A percentile compares a stretch with the other conserved stretches of the same genome.
These are phyloP conservation scores for Anniella stebbinsi DNA, from an alignment of 2,797 vertebrate genomes.

Conservation along the genomic window DNA sequence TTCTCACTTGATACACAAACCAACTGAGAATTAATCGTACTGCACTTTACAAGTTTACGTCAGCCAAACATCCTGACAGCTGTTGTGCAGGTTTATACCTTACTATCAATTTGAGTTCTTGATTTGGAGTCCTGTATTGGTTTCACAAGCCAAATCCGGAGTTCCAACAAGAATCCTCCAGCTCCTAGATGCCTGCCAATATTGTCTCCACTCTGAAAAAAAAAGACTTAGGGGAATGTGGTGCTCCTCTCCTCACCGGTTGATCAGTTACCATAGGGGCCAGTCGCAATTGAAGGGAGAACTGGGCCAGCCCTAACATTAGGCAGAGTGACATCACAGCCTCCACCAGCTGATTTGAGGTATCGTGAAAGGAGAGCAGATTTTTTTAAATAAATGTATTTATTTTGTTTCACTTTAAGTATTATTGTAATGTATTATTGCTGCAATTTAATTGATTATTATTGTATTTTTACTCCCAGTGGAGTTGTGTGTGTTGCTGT, in stretches of 20 bases:
- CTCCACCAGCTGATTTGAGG: background rate
- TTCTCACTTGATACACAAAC: slow-evolving; percentile 13
- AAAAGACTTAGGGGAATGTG: background rate
- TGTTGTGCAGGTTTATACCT: background rate
- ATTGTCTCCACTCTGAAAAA: background rate
- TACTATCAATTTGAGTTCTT: background rate
- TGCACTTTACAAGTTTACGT: background rate
- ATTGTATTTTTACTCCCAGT: background rate
- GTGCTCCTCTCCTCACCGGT: background rate
- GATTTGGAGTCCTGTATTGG: background rate
- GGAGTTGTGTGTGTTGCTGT: too few species aligned
- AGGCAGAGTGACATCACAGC: background rate
- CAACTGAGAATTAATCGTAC: background rate
- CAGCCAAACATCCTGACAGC: background rate
- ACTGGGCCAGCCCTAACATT: background rate
- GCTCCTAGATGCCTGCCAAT: background rate
- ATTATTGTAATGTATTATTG: background rate
- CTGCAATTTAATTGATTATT: background rate
- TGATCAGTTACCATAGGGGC: background rate
- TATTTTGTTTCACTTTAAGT: background rate
- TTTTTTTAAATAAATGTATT: too few species aligned
- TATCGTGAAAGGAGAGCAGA: background rate
- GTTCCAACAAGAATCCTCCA: background rate
- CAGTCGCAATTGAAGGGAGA: background rate
- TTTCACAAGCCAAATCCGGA: background rate